Conservation (phyloP, 2,888 invertebrate species). For the Conomelus anceps region DNA sequence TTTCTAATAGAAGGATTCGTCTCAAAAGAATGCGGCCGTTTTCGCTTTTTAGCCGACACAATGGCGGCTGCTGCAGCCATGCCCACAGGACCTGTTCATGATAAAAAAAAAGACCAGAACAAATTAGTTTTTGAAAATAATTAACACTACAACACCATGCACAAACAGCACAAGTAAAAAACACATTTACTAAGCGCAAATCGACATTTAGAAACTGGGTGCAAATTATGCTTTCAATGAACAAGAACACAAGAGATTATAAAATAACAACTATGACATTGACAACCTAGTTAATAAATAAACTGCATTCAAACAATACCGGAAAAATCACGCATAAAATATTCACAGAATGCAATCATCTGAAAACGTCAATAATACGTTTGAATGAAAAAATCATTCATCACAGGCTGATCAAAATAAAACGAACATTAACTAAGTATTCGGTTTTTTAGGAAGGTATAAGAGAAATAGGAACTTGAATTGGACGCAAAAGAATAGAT, state of each 20-base stretch:
- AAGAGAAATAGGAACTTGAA: no score
- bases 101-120: not conserved
- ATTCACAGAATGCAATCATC: no score
- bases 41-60: slow-evolving; percentile 89
- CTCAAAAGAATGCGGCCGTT: slow-evolving; percentile 92
- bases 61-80: slow-evolving; percentile 96
- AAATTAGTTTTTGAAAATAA: not conserved
- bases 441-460: no score
- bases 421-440: no score
- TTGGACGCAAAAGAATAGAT: no score
- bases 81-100: slow-evolving; percentile 72
- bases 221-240: not conserved
- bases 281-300: not conserved
- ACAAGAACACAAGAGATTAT: not conserved
- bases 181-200: not conserved
- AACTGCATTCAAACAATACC: not conserved
- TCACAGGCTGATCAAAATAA: no score
- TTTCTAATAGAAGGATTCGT: slow-evolving; percentile 95
- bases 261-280: not conserved
- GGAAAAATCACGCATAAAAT: not conserved
- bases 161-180: slow-evolving; percentile 2
- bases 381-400: no score
- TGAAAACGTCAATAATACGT: no score
- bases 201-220: not conserved
- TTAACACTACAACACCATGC: not conserved